Base-by-base conservation (phyloP, 2,888 invertebrate genomes). In the Physocephala rufipes region DNA sequence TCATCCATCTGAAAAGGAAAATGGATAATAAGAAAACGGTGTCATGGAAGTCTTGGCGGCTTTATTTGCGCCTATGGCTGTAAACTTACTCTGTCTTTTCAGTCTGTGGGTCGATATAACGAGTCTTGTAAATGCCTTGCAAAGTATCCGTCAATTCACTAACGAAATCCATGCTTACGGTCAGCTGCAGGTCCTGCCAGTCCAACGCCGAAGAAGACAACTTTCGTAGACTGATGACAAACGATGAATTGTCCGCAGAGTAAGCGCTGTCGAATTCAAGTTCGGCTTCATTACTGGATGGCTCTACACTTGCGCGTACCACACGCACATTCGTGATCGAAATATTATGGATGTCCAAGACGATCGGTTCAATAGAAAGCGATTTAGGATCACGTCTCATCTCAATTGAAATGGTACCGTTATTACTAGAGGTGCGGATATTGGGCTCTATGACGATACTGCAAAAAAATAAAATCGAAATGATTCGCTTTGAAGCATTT, bases 1-100 rank as follows among this genome's bases (percentile, higher is more conserved):
- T 92, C 84, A 94, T 88, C 90, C 91, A 91, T 82, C 94, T 94
- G 77, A 36, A 15, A 71, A 19, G n/a, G n/a, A 28, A 28, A 36
- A 1, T 53, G 12, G 49, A 24, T 3, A n/a, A n/a, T n/a, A n/a
- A n/a, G n/a, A n/a, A n/a, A n/a, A n/a, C n/a, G n/a, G 12, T 24
- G 15, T 7, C 19, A 55, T n/a, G n/a, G n/a, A n/a, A n/a, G n/a
- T n/a, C n/a, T n/a, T n/a, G n/a, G n/a, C n/a, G n/a, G n/a, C n/a
- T n/a, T n/a, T n/a, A n/a, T n/a, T n/a, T n/a, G n/a, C n/a, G n/a
- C n/a, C n/a, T n/a, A n/a, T 30, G 47, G 28, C 26, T 58, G 21
- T 21, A 4, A 19, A 82, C 85, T 83, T 81, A 88, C 88, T 86
- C 86, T 71, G 81, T 83, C 63, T 82, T 74, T 5, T 81, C 81